Percentiles rank a stretch among this genome's conserved stretches.
These are phyloP conservation scores for Deroplatys truncata DNA, from an alignment of 2,888 invertebrate genomes.

Conservation along the genomic window DNA sequence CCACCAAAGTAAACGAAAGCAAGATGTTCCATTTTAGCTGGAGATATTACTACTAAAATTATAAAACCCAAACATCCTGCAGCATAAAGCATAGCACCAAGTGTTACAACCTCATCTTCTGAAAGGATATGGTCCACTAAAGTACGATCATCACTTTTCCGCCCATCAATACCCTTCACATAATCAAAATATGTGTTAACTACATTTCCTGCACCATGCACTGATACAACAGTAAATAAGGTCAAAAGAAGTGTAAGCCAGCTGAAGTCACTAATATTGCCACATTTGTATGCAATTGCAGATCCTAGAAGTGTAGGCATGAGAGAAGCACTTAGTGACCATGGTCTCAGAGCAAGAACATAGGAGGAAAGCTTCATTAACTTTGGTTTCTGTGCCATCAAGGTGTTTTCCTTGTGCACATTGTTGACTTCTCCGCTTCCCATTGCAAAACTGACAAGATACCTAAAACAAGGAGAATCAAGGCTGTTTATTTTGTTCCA, in stretches of 20 bases:
- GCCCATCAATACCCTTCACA: slow-evolving; percentile 87
- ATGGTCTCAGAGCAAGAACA: slow-evolving; percentile 83
- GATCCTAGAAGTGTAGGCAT: slow-evolving; percentile 88
- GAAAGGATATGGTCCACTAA: slow-evolving; percentile 88
- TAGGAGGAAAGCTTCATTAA: slow-evolving; percentile 87
- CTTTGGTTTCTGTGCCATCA: slow-evolving; percentile 42
- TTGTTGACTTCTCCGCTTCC: slow-evolving; percentile 17
- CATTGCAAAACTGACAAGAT: slow-evolving; percentile 2
- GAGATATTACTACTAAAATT: slow-evolving; percentile 70
- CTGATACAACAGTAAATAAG: slow-evolving; percentile 80
- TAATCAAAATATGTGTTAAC: slow-evolving; percentile 97
- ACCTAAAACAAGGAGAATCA: background rate
- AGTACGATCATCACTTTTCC: slow-evolving; percentile 90
- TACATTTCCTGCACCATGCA: slow-evolving; percentile 94
- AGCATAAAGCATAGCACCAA: slow-evolving; percentile 84
- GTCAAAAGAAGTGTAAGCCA: slow-evolving; percentile 76
- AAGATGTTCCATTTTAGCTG: slow-evolving; percentile 90
- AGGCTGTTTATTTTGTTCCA: background rate
- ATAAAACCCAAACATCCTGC: slow-evolving; percentile 83
- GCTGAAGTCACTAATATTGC: slow-evolving; percentile 65
- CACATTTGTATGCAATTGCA: slow-evolving; percentile 76
- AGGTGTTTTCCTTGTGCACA: slow-evolving; percentile 4
- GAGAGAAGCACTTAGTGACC: slow-evolving; percentile 89
- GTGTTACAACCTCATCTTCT: slow-evolving; percentile 77
- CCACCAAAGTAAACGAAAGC: slow-evolving; percentile 95